Base-by-base conservation (phyloP, 2,888 invertebrate genomes). In the Synergus japonicus region DNA sequence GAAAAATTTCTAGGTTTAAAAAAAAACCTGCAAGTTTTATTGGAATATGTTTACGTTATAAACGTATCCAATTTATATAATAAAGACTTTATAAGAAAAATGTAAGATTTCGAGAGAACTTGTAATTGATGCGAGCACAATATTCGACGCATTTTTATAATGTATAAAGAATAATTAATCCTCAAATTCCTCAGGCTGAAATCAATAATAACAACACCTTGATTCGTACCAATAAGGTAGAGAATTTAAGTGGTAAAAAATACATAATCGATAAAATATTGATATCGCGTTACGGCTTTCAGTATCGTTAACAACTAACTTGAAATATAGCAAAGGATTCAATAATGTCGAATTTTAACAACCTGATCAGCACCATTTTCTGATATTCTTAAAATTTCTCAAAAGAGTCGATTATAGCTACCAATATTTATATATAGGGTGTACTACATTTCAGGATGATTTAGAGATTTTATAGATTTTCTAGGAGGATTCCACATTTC, bases 41-140 rank as follows among this genome's bases (percentile, higher is more conserved):
- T 73, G 37, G 54, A 73, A 12, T 73, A 73, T 54, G 73, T 73
- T 73, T 73, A 73, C 73, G n/a, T 54, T 41, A 73, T 73, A 73
- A 73, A 73, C 54, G n/a, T 73, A 73, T 73, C 37, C 73, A 73
- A 73, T 73, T 29, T 13, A 41, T 43, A 9, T 44, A 29, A 29
- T 10, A 12, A 73, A 73, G 73, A 41, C 73, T 73, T 29, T 12
- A 29, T 73, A 73, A 73, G 54, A 73, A 73, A 73, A 73, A 73
- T 41, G 54, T 54, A 41, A 73, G 41, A 58, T 10, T 54, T 54
- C 37, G 73, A 54, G 37, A 54, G 54, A 73, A 73, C 12, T 73
- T 73, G 54, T 41, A 37, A 73, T 18, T 12, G 10, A 41, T 15
- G 54, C 63, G 63, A 29, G 37, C 29, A 2, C 13, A 13, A 63